Base-by-base conservation (phyloP, 2,113 vertebrate genomes). In the Triplophysa siluroides region DNA sequence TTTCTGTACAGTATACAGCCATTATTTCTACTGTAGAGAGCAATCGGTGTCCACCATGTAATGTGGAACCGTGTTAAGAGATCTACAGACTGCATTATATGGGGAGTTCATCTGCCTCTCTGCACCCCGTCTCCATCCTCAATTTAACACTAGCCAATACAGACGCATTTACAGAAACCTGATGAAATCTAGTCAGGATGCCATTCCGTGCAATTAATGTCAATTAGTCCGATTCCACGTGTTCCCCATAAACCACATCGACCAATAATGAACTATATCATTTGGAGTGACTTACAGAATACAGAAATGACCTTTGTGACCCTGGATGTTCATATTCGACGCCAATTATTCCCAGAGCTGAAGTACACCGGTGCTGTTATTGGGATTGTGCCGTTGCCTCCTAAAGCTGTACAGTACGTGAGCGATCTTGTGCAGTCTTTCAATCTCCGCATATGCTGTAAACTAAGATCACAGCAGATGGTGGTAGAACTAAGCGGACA, bases 61-160 rank as follows among this genome's bases (percentile, higher is more conserved):
- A 64, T 45, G 24, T 77, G 60, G 58, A 58, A 68, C 45, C 60
- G 66, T 60, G 61, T 64, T 50, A 45, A 63, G 62, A 62, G 62
- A 81, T 41, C 66, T 62, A 72, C 71, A 62, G 71, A 77, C 79
- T 47, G 52, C 81, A 45, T 29, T 29, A 65, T 52, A 56, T 65
- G 62, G 64, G 69, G 62, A 78, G 23, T 64, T 79, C 84, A 85
- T 83, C 81, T 85, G 84, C 52, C 56, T 52, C 52, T 65, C 70
- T 43, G 68, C 47, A 68, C 65, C 60, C 60, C 62, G 23, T 78
- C 72, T 54, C 64, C 72, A 78, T 61, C 76, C 72, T 54, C 70
- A 66, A 76, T 83, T 81, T 76, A 78, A 78, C 67, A 52, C 43
- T 60, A 66, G 13, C 79, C 76, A 76, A 81, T 78, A 33, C 58